phyloP scores from a whole-genome alignment of 2,113 vertebrate species.

The Cochlearius cochlearius region DNA sequence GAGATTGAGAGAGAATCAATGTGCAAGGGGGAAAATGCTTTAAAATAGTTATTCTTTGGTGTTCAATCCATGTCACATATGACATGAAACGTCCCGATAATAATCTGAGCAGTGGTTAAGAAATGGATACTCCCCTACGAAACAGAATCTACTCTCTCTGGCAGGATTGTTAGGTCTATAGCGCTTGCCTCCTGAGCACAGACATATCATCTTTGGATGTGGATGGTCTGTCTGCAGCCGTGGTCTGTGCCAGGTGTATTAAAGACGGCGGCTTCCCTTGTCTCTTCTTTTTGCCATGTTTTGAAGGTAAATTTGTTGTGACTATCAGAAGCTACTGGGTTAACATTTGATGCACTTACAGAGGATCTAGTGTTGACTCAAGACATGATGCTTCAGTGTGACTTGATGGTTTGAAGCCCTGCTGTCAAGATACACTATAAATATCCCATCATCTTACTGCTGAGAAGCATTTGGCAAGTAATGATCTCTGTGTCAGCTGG shows the following conservation, averaged over 20 bases:
- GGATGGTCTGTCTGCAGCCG: neutral
- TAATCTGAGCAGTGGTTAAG: neutral
- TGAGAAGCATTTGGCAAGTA: neutral
- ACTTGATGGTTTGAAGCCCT: conserved; percentile 20
- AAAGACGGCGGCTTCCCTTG: neutral
- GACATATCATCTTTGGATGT: neutral
- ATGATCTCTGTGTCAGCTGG: conserved; percentile 5
- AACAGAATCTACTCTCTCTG: neutral
- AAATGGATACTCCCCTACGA: neutral
- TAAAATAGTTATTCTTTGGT: neutral
- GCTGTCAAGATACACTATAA: conserved; percentile 44
- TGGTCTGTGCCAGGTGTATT: neutral
- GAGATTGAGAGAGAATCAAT: neutral
- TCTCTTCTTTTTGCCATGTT: neutral
- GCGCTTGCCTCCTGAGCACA: neutral
- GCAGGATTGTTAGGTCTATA: neutral
- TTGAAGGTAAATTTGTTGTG: neutral
- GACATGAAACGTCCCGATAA: neutral
- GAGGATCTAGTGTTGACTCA: conserved; percentile 11
- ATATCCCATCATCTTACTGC: conserved; percentile 5
- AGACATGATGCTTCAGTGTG: neutral
- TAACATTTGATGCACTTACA: neutral
- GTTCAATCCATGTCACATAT: fast-evolving
- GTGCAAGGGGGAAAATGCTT: neutral
- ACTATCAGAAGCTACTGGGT: neutral